Base-by-base conservation (phyloP, 2,113 vertebrate species). In the Trematocara marginatum region DNA sequence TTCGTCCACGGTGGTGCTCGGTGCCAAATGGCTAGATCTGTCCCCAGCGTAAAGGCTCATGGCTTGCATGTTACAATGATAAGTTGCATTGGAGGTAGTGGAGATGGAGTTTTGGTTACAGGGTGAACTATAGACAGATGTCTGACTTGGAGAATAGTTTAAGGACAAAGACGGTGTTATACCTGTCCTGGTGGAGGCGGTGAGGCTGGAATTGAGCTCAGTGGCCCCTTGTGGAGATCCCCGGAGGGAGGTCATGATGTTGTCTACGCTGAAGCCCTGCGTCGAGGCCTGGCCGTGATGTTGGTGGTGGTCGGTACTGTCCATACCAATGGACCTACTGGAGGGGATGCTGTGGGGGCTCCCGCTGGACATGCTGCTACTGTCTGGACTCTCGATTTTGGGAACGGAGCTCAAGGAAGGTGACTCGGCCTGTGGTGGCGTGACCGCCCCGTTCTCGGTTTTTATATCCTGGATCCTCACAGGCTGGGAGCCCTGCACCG, bases 31-130 rank as follows among this genome's bases (percentile, higher is more conserved):
- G 83, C 96, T 59, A 1, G 96, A 91, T 74, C 97, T 95, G 89
- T 97, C 97, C 81, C 96, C 97, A 31, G 98, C 97, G 92, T 99
- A 99, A 82, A 99, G 95, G 88, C 97, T 99, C 98, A 99, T 98
- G 93, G 98, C 98, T 92, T 99, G 98, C 97, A 98, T 97, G 93
- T 99, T 99, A 94, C 98, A 99, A 93, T 99, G 98, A 92, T 99
- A 99, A 90, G 97, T 98, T 45, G 96, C 96, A 35, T 96, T 96
- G 91, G 96, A 96, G 95, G 95, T 96, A 94, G 97, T 96, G 18
- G 96, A 96, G 91, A 96, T 93, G 16, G 96, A 94, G 95, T 96
- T 97, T 84, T 97, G 97, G 95, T 96, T 97, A 91, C 97, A 98
- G 15, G 97, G 96, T 10, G 97, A 96, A 86, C 97, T 96, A 94